phyloP scores from a whole-genome alignment of 2,797 vertebrate species.

The Pipistrellus pipistrellus region DNA sequence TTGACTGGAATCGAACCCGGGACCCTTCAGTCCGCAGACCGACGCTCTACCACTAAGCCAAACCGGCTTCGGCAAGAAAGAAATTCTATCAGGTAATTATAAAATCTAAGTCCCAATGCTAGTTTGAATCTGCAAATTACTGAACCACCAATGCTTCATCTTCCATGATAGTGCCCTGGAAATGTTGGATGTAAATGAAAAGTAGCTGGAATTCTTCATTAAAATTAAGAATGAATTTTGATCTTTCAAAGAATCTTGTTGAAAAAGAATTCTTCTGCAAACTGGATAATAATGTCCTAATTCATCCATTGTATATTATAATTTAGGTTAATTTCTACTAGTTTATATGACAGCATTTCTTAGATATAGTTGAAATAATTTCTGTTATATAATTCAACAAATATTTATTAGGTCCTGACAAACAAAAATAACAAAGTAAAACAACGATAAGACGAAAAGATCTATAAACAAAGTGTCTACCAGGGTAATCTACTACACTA shows the following conservation, averaged over 20 bases:
- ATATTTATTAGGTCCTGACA: background rate
- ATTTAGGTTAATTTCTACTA: conserved; percentile 41
- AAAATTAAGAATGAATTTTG: conserved; percentile 2
- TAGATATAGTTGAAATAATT: conserved; percentile 36
- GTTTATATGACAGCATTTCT: conserved; percentile 13
- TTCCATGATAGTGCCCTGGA: background rate
- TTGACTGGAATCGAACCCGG: too few species aligned
- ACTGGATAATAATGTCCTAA: background rate
- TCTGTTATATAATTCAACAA: background rate
- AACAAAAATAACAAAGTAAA: conserved; percentile 34
- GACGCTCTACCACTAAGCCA: too few species aligned
- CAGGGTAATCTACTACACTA: background rate
- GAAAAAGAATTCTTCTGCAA: conserved; percentile 60
- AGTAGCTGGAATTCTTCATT: background rate
- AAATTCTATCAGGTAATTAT: conserved; percentile 40
- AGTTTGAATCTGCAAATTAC: too few species aligned
- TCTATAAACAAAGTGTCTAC: background rate
- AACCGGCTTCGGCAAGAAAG: background rate
- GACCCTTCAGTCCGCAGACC: too few species aligned
- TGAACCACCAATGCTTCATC: background rate
- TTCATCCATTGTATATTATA: background rate
- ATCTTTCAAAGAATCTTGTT: conserved; percentile 11
- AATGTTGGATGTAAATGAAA: background rate
- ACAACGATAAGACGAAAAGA: background rate
- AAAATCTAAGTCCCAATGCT: background rate